Base-by-base conservation (phyloP, 2,797 vertebrate genomes). In the Atherinosoma microstoma region DNA sequence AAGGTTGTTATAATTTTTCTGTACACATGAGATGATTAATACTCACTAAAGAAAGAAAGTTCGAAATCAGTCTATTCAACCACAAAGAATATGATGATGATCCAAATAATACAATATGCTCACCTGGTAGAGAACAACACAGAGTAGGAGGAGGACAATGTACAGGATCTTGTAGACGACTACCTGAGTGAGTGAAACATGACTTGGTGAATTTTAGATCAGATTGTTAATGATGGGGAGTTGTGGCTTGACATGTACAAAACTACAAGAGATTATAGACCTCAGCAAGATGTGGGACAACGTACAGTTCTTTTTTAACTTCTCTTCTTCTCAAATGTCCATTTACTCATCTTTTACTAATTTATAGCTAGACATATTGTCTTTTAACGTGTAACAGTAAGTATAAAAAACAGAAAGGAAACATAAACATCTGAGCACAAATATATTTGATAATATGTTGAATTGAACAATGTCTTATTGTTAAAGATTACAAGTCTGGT, bases 141-240 rank as follows among this genome's bases (percentile, higher is more conserved):
- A 92, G 82, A 95, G 88, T 22, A 90, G 80, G 70, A 96, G 94
- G 54, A 96, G 90, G 69, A 94, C 87, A 53, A 93, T 71, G 47
- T 93, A 94, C 65, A 95, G 89, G 62, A 94, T 95, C 91, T 95
- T 93, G 73, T 95, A 94, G 18, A 92, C 91, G 0, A 91, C 93
- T 40, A 91, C 83, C 92, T 93, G 64, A 70, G 30, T n/a, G 75
- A 74, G n/a, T 30, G 13, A 84, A 70, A 76, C 6, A 76, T 18
- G 15, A 67, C 47, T 1, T n/a, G 36, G 0, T 75, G 0, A 4
- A 30, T 45, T 63, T 35, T 32, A 38, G 40, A 49, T 47, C 1
- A 22, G 27, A 76, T 42, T 0, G 29, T 32, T 67, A 60, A 35
- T 35, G 4, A 53, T 13, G 6, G 20, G 20, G 10, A 18, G 10